phyloP scores from a whole-genome alignment of 2,797 vertebrate species.

The Rhinophrynus dorsalis region DNA sequence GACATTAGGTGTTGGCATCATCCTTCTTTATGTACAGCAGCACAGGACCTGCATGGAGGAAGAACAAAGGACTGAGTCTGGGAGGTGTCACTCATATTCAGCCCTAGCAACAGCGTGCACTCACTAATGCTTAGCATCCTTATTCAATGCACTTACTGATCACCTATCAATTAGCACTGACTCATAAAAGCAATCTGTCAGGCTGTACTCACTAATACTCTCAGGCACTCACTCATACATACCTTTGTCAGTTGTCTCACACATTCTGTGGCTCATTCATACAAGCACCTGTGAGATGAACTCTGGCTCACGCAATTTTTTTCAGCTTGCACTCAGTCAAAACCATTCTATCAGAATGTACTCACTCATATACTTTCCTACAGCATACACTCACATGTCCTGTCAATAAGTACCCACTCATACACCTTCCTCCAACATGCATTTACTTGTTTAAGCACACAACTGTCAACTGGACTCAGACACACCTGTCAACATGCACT shows the following conservation, averaged over 20 bases:
- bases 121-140: neutral
- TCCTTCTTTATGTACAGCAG: neutral
- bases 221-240: neutral
- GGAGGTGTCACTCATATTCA: conserved; percentile 30
- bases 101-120: neutral
- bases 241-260: too few relatives aligned
- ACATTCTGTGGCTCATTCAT: too few relatives aligned
- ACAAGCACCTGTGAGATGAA: too few relatives aligned
- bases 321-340: neutral
- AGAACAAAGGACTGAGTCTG: conserved; percentile 10
- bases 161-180: neutral
- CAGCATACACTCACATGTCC: too few relatives aligned
- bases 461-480: too few relatives aligned
- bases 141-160: neutral
- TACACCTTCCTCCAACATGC: too few relatives aligned
- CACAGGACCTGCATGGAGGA: conserved; percentile 11
- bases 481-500: too few relatives aligned
- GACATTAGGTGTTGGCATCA: conserved; percentile 63
- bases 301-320: too few relatives aligned
- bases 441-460: too few relatives aligned
- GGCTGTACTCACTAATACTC: neutral
- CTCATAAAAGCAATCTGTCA: too few relatives aligned
- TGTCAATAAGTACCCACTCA: too few relatives aligned
- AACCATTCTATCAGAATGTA: neutral
- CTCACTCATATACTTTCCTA: neutral